Evolutionary conservation across 2,113 vertebrate genomes (phyloP).

Genomic region (Lonchura striata): DNA sequence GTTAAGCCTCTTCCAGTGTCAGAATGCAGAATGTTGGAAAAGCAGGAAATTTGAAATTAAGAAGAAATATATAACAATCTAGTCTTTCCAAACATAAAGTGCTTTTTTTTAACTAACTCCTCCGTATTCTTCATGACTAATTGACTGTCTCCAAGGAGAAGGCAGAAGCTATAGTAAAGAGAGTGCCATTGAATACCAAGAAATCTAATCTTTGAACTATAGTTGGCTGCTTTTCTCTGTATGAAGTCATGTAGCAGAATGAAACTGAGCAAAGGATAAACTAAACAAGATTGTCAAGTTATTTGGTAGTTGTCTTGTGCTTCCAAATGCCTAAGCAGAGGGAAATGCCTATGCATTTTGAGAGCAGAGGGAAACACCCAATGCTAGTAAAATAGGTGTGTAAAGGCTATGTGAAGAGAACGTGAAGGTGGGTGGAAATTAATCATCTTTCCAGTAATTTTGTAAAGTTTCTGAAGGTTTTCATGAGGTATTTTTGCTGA

Average conservation of each 20-base stretch:
- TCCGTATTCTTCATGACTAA: not conserved
- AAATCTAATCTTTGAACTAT: not conserved
- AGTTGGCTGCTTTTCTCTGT: not conserved
- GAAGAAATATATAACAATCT: not conserved
- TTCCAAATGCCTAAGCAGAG: not conserved
- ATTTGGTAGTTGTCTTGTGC: not conserved
- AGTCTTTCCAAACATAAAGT: not conserved
- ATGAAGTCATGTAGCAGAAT: not conserved
- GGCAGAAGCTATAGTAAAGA: not conserved
- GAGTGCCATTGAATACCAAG: not conserved
- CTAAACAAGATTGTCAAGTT: not conserved
- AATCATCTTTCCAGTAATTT: not conserved
- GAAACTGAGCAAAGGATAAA: not conserved
- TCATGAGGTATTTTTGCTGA: not conserved
- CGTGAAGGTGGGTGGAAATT: not conserved
- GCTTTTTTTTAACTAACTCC: not conserved
- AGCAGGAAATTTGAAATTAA: not conserved
- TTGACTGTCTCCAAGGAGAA: not conserved
- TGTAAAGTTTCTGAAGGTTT: not conserved
- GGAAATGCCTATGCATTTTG: not conserved
- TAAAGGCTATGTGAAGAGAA: not conserved
- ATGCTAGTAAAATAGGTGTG: not conserved
- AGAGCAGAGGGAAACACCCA: not conserved
- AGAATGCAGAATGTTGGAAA: not conserved
- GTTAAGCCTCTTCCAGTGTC: not conserved